These are phyloP conservation scores for Garrulus glandarius DNA, from an alignment of 2,797 vertebrate species.

Conservation along the genomic window DNA sequence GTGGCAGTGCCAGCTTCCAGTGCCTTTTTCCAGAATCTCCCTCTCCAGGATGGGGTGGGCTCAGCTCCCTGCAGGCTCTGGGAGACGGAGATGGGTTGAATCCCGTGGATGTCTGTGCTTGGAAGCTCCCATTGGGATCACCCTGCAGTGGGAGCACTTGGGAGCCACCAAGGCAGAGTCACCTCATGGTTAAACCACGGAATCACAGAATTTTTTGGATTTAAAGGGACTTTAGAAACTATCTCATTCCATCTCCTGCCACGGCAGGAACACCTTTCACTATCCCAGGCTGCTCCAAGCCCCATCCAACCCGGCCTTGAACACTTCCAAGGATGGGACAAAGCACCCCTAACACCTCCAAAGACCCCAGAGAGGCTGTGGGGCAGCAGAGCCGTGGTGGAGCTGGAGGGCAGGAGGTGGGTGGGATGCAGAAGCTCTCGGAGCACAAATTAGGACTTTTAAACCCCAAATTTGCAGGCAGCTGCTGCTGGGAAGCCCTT, in stretches of 20 bases:
- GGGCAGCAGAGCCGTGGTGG: neutral
- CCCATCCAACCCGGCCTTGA: neutral
- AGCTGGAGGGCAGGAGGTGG: neutral
- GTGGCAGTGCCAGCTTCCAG: neutral
- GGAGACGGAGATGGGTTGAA: neutral
- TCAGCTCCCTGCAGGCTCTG: neutral
- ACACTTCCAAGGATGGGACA: neutral
- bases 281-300: neutral
- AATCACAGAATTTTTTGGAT: neutral
- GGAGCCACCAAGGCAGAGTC: neutral
- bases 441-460: neutral
- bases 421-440: rapidly evolving
- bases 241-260: neutral
- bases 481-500: neutral
- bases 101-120: rapidly evolving
- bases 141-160: neutral
- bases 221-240: neutral
- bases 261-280: neutral
- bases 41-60: rapidly evolving
- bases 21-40: neutral
- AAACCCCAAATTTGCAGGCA: neutral
- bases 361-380: neutral
- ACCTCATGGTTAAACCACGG: neutral
- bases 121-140: neutral
- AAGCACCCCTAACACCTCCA: neutral